phyloP scores from a whole-genome alignment of 2,113 vertebrate genomes.

The Actenoides hombroni region DNA sequence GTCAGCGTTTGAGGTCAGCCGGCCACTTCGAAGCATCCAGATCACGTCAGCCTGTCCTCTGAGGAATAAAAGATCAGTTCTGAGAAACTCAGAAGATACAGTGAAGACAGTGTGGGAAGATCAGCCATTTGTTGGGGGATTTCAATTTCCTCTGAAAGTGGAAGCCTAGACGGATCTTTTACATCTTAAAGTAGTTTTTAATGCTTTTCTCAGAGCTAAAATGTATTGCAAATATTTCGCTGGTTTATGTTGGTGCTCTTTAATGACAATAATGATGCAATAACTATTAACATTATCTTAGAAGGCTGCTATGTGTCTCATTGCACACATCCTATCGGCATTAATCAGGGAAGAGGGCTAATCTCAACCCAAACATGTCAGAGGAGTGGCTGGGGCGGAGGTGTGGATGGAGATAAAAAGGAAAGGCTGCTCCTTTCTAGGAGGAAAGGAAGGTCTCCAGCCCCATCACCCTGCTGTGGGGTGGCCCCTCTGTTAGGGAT shows the following conservation, averaged over 20 bases:
- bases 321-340: constrained; percentile 47
- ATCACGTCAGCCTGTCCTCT: not conserved
- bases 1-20: not conserved
- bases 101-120: not conserved
- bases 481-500: not conserved
- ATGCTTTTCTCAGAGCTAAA: constrained; percentile 13
- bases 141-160: not conserved
- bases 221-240: not conserved
- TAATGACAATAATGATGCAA: constrained; percentile 26
- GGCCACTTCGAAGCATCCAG: not conserved
- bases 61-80: not conserved
- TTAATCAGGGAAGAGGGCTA: constrained; percentile 35
- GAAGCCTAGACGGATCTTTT: not conserved
- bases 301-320: not conserved
- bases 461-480: not conserved
- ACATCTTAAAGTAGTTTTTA: constrained; percentile 8
- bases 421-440: constrained; percentile 44
- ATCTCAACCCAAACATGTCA: constrained; percentile 47
- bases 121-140: not conserved
- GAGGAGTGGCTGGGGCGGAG: constrained; percentile 6
- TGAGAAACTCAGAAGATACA: not conserved
- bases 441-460: constrained; percentile 27
- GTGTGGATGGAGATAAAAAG: constrained; percentile 19
- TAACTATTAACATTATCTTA: constrained; percentile 30
- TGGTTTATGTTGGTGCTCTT: not conserved